Evolutionary conservation across 2,797 vertebrate genomes (phyloP), one percentile per base, ranked within the genome.

Genomic region (Gallirallus australis): DNA sequence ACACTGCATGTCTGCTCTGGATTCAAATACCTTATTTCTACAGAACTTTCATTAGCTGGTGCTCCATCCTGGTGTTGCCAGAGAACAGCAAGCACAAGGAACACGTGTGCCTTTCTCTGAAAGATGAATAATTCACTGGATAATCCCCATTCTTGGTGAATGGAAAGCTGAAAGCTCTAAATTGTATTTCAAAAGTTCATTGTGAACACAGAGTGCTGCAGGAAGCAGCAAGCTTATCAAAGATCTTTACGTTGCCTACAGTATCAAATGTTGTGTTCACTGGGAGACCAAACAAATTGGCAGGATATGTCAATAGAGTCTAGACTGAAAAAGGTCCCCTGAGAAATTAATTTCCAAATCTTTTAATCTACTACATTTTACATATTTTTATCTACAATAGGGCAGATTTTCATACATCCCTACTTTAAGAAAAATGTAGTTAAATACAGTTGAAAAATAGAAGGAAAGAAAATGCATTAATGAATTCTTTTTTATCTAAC

Each of bases 161-260:
- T 6, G 5, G 37, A 64, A 90, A 83, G 40, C 33, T 52, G 47
- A 64, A 75, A 40, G 45, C 52, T 79, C 28, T 54, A 42, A 45
- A 39, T 5, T 70, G 47, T 53, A 70, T 54, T 80, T 48, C 0
- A 33, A 54, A 90, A 69, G 73, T 77, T 81, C n/a, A 27, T 47
- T 76, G 85, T 83, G 85, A 91, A 31, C 52, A 61, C 5, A 20
- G 45, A 86, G 77, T 48, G 37, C 80, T 90, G 66, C 57, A 92
- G 95, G 93, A 97, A 97, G 83, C 18, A 85, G 64, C 63, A 69
- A 91, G 57, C 61, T 94, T 95, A 96, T 89, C 90, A 82, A 45
- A 84, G 59, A 92, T 93, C 86, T 94, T 35, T 80, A 72, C 1
- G 8, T 31, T 94, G 88, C 83, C 83, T 73, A 20, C 25, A 20